A percentile compares a stretch with the other conserved stretches of the same genome.
Conservation (phyloP, 2,797 vertebrate genomes). For the Lithobates pipiens region DNA sequence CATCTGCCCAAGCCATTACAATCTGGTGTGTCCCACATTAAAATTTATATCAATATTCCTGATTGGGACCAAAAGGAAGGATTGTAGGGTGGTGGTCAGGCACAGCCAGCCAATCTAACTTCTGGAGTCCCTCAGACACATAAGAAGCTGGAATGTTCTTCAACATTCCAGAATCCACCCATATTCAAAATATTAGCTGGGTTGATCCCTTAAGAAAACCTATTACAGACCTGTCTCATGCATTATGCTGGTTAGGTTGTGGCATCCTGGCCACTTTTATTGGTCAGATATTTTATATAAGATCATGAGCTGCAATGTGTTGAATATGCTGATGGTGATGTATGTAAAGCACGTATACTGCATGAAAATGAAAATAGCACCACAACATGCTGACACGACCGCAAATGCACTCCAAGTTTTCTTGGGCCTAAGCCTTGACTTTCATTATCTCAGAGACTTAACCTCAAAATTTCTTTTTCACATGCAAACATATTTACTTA, state of each 20-base stretch:
- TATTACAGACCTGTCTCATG: neutral
- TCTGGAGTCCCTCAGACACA: neutral
- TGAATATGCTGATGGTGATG: conserved; percentile 10
- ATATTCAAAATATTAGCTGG: neutral
- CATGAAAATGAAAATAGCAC: conserved; percentile 40
- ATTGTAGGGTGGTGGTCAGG: too few species aligned
- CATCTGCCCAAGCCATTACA: too few species aligned
- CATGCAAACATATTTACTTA: conserved; percentile 29
- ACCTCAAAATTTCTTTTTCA: conserved; percentile 32
- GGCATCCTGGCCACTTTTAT: neutral
- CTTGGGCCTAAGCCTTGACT: conserved; percentile 6
- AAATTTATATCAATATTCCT: too few species aligned
- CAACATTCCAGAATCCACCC: neutral
- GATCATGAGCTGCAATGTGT: neutral
- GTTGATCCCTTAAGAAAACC: neutral
- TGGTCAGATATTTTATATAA: neutral
- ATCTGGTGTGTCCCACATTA: too few species aligned
- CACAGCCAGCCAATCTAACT: neutral
- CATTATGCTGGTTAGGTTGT: neutral
- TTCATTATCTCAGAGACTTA: conserved; percentile 23
- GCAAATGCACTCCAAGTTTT: conserved; percentile 26
- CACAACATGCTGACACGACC: conserved; percentile 41
- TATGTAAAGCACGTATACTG: conserved; percentile 6
- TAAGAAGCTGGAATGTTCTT: neutral
- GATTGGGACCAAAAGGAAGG: too few species aligned